Base-by-base conservation (phyloP, 2,888 invertebrate species). In the Glaucopsyche alexis region DNA sequence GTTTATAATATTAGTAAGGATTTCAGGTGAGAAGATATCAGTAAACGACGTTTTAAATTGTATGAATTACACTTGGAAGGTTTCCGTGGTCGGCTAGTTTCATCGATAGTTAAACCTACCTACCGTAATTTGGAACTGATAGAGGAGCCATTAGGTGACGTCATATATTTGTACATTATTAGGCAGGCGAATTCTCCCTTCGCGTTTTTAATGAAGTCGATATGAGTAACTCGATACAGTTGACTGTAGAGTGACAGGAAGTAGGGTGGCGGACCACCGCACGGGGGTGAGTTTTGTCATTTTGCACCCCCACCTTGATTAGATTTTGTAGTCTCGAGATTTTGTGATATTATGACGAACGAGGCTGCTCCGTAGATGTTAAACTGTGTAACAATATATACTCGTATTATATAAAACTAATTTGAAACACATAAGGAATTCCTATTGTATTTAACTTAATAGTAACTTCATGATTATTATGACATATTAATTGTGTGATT, bases 201-300 rank as follows among this genome's bases (percentile, higher is more conserved):
- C 16, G 19, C 55, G 55, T 19, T 49, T 49, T 55, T 55, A 55
- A 55, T 19, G 19, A 55, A 16, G 55, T 55, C 55, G 42, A 42
- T 66, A 42, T 42, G n/a, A 42, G 66, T 65, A 66, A 66, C 42
- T 16, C 40, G 42, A 66, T 66, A 66, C 9, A 16, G 29, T 29
- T 29, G 29, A 29, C 29, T 29, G 29, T 29, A 29, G 2, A 29
- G 40, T 42, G 42, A n/a, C 42, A 66, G 66, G 66, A 66, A 66
- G 40, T 66, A 16, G 66, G 66, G 66, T n/a, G 66, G 42, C 9
- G 65, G 40, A n/a, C 40, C 9, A n/a, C 11, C 4, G 42, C 9
- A n/a, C 11, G 9, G 42, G 65, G 65, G 42, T 38, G 42, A 8
- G 38, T 66, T 11, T 65, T 65, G 65, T 40, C 42, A 42, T 55